Evolutionary conservation across 1,140 invertebrate genomes (phyloP), one percentile per base, ranked within the genome.

Genomic region (Drosophila melanica): DNA sequence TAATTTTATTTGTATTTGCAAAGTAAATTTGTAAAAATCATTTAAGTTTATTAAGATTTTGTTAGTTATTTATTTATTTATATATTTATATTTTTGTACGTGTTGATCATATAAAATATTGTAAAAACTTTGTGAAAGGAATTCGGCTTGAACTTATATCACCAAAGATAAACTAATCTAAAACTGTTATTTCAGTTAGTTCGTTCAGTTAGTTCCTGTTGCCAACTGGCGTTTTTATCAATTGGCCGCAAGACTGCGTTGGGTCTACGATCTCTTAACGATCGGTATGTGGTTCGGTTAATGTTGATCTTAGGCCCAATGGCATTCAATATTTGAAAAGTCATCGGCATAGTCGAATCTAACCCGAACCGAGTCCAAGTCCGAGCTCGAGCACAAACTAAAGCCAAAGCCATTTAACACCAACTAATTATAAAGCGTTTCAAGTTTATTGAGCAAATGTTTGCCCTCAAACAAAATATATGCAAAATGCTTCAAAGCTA

Each of bases 361-460:
- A 64, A 58, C 41, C 35, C 39, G 37, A 39, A 1, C 45, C 39
- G 53, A 66, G 64, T 45, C 33, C 8, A 18, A 27, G 45, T 18
- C 45, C 10, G 12, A 20, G 18, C 44, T 10, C 16, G 2, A 78
- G 35, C 14, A 20, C 10, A 20, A 20, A 18, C 44, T 10, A 10
- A 5, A 78, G 27, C 14, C 45, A 23, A 50, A 35, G 41, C 63
- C 77, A 62, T 80, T 84, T 70, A 69, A 80, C 80, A 85, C 58
- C 77, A 80, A 67, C 73, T 84, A 84, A 85, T 84, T 81, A 84
- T 77, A 64, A 84, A 63, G 64, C 77, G 81, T 77, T 80, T 80
- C 60, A 74, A 69, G 57, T 81, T 76, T 81, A 69, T 77, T 42
- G 67, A 66, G 64, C 59, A 47, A 71, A 72, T 85, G 77, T 84